Evolutionary conservation across 2,888 invertebrate genomes (phyloP).

Genomic region (Odontomyia ornata): DNA sequence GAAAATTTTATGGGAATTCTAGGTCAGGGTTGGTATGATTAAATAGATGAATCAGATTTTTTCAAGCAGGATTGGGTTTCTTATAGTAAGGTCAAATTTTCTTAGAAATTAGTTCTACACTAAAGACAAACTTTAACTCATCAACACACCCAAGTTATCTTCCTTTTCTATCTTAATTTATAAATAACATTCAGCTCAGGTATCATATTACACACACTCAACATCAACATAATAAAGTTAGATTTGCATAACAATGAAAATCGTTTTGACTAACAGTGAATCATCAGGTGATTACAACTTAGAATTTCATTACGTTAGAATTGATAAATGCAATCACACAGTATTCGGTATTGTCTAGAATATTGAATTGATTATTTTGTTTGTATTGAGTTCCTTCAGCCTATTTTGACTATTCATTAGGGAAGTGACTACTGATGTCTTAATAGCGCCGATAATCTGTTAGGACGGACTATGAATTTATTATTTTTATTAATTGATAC

Average conservation of each 20-base stretch:
- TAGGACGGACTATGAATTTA: not conserved
- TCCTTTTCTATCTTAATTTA: not conserved
- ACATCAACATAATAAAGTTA: not conserved
- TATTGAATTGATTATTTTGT: no score
- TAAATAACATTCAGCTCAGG: not conserved
- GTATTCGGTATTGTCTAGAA: not conserved
- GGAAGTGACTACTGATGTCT: constrained; percentile 3
- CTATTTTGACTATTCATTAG: not conserved
- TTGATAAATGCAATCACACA: not conserved
- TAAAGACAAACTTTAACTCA: no score
- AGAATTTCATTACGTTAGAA: not conserved
- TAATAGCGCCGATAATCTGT: not conserved
- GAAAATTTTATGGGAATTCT: no score
- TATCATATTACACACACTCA: not conserved
- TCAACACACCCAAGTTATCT: no score
- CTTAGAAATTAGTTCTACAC: no score
- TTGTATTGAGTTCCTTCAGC: not conserved
- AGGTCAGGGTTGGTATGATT: no score
- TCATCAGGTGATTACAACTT: not conserved
- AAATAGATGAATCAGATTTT: no score
- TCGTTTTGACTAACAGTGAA: not conserved
- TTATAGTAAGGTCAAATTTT: no score
- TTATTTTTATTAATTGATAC: not conserved
- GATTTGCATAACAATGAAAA: not conserved
- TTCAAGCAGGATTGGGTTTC: no score